Base-by-base conservation (phyloP, 2,797 vertebrate genomes). In the Macropodus opercularis region DNA sequence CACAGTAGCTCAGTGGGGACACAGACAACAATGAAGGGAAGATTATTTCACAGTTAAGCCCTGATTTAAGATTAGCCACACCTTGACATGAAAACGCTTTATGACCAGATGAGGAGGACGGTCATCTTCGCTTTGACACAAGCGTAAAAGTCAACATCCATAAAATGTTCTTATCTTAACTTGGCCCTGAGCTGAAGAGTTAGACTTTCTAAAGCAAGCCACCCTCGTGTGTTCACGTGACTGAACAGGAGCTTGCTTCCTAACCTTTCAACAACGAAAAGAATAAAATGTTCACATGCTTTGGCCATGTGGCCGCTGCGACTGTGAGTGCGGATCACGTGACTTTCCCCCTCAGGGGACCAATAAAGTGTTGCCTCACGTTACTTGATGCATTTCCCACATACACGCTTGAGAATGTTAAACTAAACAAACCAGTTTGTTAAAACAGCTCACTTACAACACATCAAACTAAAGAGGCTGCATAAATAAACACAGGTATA, bases 21-120 rank as follows among this genome's bases (percentile, higher is more conserved):
- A 54, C 29, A 54, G 38, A 34, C 43, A 47, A 55, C 22, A 62
- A 67, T n/a, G 23, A 59, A 15, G 6, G 12, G 47, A 27, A 52
- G 39, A 75, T 70, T 26, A 58, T 70, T 53, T 56, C 42, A 46
- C 44, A 44, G 59, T 67, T 32, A 66, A 48, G 32, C 12, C 47
- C 50, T 69, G 70, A 76, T 76, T 70, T 62, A 19, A 63, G 75
- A 74, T 81, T 57, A 77, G 44, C 23, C 32, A 15, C 1, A 1
- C 15, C 2, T 38, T 59, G 55, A 64, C 42, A 58, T 39, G 22
- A 57, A n/a, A 38, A 64, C 27, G 40, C 39, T 54, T 48, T 51
- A 17, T 41, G 27, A 56, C 60, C 11, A 21, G 15, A 46, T 18
- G 51, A 32, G 14, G 14, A 57, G 26, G 34, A 77, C 32, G 24